Evolutionary conservation across 2,113 vertebrate genomes (phyloP).

Genomic region (Eira barbara): DNA sequence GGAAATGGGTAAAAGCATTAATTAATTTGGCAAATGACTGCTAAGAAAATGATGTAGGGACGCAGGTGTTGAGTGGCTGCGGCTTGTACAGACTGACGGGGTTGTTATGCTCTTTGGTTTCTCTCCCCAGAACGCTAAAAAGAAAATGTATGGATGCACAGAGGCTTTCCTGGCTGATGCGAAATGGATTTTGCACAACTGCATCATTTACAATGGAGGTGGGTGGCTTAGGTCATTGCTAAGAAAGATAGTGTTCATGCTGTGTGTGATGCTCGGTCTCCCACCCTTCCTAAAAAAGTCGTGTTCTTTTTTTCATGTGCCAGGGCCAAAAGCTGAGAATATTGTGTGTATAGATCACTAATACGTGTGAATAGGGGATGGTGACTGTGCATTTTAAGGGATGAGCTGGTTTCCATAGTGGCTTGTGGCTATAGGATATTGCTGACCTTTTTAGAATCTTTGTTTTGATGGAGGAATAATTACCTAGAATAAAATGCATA

Average conservation of each 20-base stretch:
- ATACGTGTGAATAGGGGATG: fast-evolving
- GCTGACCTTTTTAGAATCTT: background rate
- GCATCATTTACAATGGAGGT: slow-evolving; percentile 99
- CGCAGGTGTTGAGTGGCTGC: background rate
- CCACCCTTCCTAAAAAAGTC: too few species aligned
- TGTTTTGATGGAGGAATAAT: background rate
- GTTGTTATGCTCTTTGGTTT: background rate
- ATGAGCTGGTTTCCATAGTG: background rate
- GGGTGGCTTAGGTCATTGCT: slow-evolving; percentile 16
- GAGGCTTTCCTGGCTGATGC: slow-evolving; percentile 98
- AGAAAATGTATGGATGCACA: slow-evolving; percentile 99
- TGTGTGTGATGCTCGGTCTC: background rate
- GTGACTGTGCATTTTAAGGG: background rate
- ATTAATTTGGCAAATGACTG: slow-evolving; percentile 21
- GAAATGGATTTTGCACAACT: slow-evolving; percentile 99
- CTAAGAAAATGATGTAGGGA: background rate
- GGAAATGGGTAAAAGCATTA: background rate
- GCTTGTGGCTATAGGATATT: fast-evolving
- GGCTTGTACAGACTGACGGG: background rate
- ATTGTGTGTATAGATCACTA: background rate
- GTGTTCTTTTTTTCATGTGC: background rate
- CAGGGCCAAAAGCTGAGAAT: background rate
- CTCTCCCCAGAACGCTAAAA: slow-evolving; percentile 93
- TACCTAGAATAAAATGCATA: background rate
- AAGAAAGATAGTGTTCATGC: background rate